Conservation (phyloP, 2,113 vertebrate species). For the Hippopotamus amphibius region DNA sequence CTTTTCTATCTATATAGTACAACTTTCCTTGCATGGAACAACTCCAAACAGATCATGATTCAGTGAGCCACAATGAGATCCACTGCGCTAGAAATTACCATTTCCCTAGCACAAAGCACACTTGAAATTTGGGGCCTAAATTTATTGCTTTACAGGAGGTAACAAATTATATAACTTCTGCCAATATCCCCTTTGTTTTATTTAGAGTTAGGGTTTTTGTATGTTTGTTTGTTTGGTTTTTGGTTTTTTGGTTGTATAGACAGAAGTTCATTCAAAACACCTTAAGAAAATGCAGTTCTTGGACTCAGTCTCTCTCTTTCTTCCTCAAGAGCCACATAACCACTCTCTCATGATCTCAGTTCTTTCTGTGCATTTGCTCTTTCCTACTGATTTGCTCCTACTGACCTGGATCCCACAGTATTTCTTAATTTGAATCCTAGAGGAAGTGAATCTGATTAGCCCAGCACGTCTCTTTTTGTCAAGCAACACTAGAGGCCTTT, state of each 20-base stretch:
- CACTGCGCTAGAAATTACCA: neutral
- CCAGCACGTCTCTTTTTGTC: neutral
- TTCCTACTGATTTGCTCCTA: neutral
- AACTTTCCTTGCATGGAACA: neutral
- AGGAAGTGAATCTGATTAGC: neutral
- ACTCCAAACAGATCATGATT: neutral
- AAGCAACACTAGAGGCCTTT: neutral
- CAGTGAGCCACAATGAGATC: neutral
- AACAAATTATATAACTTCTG: neutral
- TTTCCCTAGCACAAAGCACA: neutral
- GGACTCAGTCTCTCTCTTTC: neutral
- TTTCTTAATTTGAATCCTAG: neutral
- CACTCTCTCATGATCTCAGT: neutral
- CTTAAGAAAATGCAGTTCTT: neutral
- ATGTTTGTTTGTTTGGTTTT: neutral
- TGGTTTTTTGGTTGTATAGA: neutral
- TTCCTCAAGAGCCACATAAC: neutral
- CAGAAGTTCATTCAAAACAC: neutral
- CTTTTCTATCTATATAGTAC: neutral
- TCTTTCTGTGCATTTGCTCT: neutral
- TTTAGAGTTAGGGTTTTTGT: neutral
- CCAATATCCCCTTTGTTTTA: neutral
- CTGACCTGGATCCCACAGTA: neutral
- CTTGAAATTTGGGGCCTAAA: neutral
- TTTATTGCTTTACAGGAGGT: neutral